Conservation (phyloP, 2,113 vertebrate genomes). For the Odobenus rosmarus region DNA sequence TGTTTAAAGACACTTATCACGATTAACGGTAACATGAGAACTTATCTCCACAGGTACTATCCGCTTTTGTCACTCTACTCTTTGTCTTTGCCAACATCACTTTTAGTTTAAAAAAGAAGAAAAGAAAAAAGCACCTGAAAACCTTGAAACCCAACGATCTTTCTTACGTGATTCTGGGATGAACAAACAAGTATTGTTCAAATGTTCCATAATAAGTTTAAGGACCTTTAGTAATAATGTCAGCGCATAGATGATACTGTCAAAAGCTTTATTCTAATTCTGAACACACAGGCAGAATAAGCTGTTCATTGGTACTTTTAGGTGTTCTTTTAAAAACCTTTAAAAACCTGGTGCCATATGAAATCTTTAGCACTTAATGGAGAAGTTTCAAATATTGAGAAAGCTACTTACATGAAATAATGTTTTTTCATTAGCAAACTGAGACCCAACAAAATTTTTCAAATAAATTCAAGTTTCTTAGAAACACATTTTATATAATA, state of each 20-base stretch:
- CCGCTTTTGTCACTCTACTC: slow-evolving; percentile 35
- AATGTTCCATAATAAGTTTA: slow-evolving; percentile 45
- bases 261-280: slow-evolving; percentile 64
- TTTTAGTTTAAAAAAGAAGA: slow-evolving; percentile 20
- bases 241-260: neutral
- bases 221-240: slow-evolving; percentile 68
- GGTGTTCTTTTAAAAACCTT: slow-evolving; percentile 59
- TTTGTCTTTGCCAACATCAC: slow-evolving; percentile 52
- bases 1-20: neutral
- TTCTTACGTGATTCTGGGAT: slow-evolving; percentile 38
- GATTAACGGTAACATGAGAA: slow-evolving; percentile 1
- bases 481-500: slow-evolving; percentile 54
- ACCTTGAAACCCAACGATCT: slow-evolving; percentile 65
- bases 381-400: slow-evolving; percentile 59
- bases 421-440: slow-evolving; percentile 40
- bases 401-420: slow-evolving; percentile 47
- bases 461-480: slow-evolving; percentile 62
- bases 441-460: slow-evolving; percentile 31
- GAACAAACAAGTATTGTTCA: slow-evolving; percentile 64
- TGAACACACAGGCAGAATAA: neutral
- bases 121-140: slow-evolving; percentile 60
- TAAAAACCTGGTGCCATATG: slow-evolving; percentile 38
- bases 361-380: slow-evolving; percentile 61
- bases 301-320: neutral
- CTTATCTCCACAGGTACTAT: neutral